These are phyloP conservation scores for Euglossa dilemma DNA, from an alignment of 1,140 invertebrate genomes.

Conservation along the genomic window DNA sequence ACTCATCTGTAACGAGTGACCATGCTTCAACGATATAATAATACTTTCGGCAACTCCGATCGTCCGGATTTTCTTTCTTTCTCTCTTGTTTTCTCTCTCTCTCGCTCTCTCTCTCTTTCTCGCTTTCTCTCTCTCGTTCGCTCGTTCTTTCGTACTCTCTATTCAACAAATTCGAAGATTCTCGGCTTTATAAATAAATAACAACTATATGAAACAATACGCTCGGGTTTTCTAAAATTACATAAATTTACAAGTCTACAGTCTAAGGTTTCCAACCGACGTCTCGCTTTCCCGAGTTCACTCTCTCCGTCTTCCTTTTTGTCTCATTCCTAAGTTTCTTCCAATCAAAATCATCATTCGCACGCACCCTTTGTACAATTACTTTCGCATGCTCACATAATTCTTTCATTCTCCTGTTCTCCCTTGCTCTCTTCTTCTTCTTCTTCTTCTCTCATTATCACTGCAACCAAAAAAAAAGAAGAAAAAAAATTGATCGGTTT, in stretches of 20 bases:
- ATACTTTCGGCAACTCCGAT: constrained; percentile 44
- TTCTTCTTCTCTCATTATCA: background rate
- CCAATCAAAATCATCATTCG: background rate
- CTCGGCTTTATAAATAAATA: constrained; percentile 71
- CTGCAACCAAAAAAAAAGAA: background rate
- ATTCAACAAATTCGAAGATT: constrained; percentile 44
- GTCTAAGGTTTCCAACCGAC: constrained; percentile 45
- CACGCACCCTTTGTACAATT: background rate
- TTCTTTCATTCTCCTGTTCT: constrained; percentile 17
- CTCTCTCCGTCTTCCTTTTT: background rate
- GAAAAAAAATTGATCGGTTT: background rate
- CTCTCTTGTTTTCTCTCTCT: too few relatives aligned
- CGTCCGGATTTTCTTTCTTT: constrained; percentile 10
- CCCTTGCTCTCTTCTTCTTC: background rate
- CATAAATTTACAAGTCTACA: constrained; percentile 71
- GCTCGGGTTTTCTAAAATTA: constrained; percentile 61
- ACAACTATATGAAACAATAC: constrained; percentile 73
- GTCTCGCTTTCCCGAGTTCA: background rate
- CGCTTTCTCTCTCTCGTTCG: background rate
- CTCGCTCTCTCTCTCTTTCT: background rate
- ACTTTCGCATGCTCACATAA: background rate
- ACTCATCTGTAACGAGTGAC: constrained; percentile 3
- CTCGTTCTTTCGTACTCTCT: constrained; percentile 13
- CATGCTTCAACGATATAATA: constrained; percentile 33
- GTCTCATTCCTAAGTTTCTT: background rate